Conservation (phyloP, 2,888 invertebrate species). For the Aromia moschata region DNA sequence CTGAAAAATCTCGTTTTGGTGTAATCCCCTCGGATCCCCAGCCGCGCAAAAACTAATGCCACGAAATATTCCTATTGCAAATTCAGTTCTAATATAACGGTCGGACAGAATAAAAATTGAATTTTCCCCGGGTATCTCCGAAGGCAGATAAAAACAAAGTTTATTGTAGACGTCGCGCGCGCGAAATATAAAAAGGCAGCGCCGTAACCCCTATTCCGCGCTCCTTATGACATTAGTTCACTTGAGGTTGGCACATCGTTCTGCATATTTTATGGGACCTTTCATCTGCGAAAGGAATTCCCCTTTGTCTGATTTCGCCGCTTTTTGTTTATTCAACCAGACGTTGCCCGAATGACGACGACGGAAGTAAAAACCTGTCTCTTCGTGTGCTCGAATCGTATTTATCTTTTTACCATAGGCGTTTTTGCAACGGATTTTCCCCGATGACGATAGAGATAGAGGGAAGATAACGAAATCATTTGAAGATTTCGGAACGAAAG, state of each 20-base stretch:
- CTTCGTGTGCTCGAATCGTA: not conserved
- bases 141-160: conserved; percentile 21
- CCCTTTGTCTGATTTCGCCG: conserved; percentile 21
- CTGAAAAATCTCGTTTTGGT: conserved; percentile 36
- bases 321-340: conserved; percentile 23
- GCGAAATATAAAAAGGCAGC: conserved; percentile 20
- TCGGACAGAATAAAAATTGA: conserved; percentile 23
- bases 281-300: conserved; percentile 19
- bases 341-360: conserved; percentile 15
- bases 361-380: conserved; percentile 19
- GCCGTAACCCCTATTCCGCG: conserved; percentile 13
- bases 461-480: too few relatives aligned
- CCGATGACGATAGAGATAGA: not conserved
- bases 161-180: conserved; percentile 23
- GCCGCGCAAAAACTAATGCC: conserved; percentile 19
- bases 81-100: conserved; percentile 16
- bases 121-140: conserved; percentile 22
- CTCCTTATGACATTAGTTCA: conserved; percentile 24
- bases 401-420: not conserved
- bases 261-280: conserved; percentile 25
- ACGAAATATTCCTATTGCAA: conserved; percentile 18
- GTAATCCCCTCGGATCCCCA: conserved; percentile 35
- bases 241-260: conserved; percentile 25
- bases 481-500: too few relatives aligned
- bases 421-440: not conserved